phyloP scores from a whole-genome alignment of 1,140 invertebrate species.

The Carposina sasakii region DNA sequence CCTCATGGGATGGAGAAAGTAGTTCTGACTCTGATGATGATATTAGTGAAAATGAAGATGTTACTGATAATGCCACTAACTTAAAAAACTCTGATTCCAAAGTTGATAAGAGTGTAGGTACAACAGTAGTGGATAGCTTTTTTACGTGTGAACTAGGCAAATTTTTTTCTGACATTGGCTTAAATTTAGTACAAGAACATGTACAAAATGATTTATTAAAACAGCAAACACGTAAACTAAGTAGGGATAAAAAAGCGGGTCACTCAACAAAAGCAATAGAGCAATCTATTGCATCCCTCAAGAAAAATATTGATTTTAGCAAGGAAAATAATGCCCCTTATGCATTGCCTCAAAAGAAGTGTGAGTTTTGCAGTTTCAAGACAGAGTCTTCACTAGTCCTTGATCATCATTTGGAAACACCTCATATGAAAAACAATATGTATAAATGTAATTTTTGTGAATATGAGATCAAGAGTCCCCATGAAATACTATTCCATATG shows the following conservation, averaged over 20 bases:
- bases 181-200: constrained; percentile 92
- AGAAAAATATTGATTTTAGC: constrained; percentile 88
- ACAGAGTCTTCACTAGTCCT: constrained; percentile 91
- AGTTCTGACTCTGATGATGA: constrained; percentile 72
- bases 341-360: constrained; percentile 85
- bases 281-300: constrained; percentile 83
- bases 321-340: constrained; percentile 93
- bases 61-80: constrained; percentile 41
- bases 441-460: constrained; percentile 92
- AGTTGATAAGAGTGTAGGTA: too few relatives aligned
- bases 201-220: constrained; percentile 93
- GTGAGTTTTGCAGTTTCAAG: constrained; percentile 93
- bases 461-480: constrained; percentile 86
- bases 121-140: too few relatives aligned
- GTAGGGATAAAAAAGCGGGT: constrained; percentile 74
- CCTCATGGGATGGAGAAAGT: constrained; percentile 65
- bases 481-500: constrained; percentile 94
- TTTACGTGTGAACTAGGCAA: constrained; percentile 91
- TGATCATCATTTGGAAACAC: constrained; percentile 92
- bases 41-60: constrained; percentile 66
- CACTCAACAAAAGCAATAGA: constrained; percentile 81
- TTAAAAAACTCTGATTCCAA: constrained; percentile 50
- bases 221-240: constrained; percentile 87
- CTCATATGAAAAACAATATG: constrained; percentile 90
- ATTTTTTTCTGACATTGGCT: constrained; percentile 93